Percentiles rank a stretch among this genome's conserved stretches.
These are phyloP conservation scores for Silurus glanis DNA, from an alignment of 2,113 vertebrate genomes.

Conservation along the genomic window DNA sequence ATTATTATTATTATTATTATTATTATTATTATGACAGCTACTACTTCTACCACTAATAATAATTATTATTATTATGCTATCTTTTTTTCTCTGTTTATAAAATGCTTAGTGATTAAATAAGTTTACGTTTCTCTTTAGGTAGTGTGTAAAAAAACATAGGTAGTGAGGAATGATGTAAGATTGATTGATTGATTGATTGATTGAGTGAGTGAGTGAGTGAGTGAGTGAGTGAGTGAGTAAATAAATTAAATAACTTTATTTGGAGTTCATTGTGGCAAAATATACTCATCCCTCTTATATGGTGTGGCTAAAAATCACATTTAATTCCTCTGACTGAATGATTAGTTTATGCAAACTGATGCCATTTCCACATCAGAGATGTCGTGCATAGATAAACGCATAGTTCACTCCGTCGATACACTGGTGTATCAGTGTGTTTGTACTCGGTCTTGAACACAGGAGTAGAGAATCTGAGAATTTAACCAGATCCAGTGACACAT, in stretches of 20 bases:
- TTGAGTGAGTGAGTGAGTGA: not conserved
- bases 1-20: not conserved
- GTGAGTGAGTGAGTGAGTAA: no score
- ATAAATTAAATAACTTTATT: not conserved
- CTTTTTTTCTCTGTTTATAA: not conserved
- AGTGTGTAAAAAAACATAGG: not conserved
- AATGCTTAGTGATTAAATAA: not conserved
- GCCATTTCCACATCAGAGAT: slow-evolving; percentile 19
- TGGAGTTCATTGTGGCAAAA: not conserved
- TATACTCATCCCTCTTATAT: not conserved
- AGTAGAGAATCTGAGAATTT: slow-evolving; percentile 67
- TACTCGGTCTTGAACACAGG: slow-evolving; percentile 66
- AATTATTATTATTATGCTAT: not conserved
- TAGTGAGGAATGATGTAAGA: not conserved
- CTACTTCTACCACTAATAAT: no score
- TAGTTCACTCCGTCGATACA: not conserved
- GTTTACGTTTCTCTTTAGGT: not conserved
- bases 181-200: not conserved
- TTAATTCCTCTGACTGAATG: not conserved
- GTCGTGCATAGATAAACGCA: slow-evolving; percentile 32
- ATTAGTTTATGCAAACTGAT: not conserved
- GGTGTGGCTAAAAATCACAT: not conserved
- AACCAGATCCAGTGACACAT: slow-evolving; percentile 64
- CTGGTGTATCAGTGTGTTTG: slow-evolving; percentile 31
- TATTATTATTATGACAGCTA: not conserved